phyloP scores from a whole-genome alignment of 2,797 vertebrate genomes.

The Schizothorax lantsangensis region DNA sequence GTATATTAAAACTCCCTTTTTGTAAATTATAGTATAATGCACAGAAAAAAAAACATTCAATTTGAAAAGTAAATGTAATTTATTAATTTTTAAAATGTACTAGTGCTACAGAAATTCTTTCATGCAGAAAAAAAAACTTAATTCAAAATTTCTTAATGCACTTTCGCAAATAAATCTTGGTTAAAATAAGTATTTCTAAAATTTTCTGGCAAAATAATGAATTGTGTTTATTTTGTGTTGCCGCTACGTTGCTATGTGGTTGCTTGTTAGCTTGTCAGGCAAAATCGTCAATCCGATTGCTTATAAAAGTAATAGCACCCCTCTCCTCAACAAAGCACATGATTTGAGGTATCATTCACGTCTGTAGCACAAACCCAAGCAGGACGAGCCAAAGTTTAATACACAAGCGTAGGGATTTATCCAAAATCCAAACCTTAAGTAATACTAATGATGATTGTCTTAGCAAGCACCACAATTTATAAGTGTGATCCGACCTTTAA shows the following conservation, averaged over 20 bases:
- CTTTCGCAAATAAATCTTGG: not conserved
- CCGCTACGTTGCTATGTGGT: not conserved
- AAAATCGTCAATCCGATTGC: constrained; percentile 4
- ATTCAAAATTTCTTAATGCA: not conserved
- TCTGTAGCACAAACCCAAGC: not conserved
- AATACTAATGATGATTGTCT: not conserved
- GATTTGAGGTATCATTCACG: not conserved
- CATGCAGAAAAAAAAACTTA: not conserved
- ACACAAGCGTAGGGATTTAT: not conserved
- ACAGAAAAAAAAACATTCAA: not conserved
- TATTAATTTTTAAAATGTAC: not conserved
- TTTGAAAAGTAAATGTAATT: not conserved
- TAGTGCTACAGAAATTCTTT: not conserved
- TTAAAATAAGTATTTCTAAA: not conserved
- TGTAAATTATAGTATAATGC: not conserved
- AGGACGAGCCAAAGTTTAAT: constrained; percentile 6
- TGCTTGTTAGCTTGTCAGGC: not conserved
- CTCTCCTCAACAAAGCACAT: not conserved
- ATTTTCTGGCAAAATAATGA: not conserved
- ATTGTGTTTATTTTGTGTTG: not conserved
- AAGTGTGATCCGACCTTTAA: not conserved
- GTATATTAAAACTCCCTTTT: not conserved
- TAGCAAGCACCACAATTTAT: constrained; percentile 1
- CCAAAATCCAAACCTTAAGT: not conserved
- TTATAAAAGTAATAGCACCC: not conserved